phyloP scores from a whole-genome alignment of 2,113 vertebrate species.

The Cavia porcellus region DNA sequence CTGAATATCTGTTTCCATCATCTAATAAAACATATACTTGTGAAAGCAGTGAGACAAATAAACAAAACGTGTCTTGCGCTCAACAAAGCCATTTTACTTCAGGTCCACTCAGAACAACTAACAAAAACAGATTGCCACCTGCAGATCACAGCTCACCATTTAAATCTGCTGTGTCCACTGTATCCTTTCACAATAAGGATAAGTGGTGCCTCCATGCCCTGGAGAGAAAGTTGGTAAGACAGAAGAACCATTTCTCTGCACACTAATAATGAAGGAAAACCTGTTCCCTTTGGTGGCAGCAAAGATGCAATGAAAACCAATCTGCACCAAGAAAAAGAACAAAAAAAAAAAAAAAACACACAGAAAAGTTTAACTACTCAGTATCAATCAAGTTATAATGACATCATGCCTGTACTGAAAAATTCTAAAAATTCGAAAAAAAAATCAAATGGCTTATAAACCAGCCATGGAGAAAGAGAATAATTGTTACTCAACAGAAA shows the following conservation, averaged over 20 bases:
- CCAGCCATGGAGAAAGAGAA: slow-evolving; percentile 72
- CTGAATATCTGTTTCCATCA: slow-evolving; percentile 64
- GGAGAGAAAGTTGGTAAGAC: slow-evolving; percentile 91
- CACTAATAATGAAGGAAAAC: slow-evolving; percentile 47
- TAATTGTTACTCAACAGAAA: slow-evolving; percentile 41
- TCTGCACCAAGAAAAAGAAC: background rate
- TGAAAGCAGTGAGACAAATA: slow-evolving; percentile 68
- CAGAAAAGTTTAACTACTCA: slow-evolving; percentile 73
- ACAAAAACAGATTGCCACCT: slow-evolving; percentile 63
- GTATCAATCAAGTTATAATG: background rate
- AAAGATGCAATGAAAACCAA: slow-evolving; percentile 42
- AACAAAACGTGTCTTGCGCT: slow-evolving; percentile 75
- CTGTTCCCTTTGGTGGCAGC: slow-evolving; percentile 53
- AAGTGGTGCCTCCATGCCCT: slow-evolving; percentile 92
- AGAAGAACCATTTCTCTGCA: slow-evolving; percentile 46
- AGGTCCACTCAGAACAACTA: slow-evolving; percentile 47
- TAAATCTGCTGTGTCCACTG: slow-evolving; percentile 79
- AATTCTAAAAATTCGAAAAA: slow-evolving; percentile 65
- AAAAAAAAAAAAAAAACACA: too few species aligned
- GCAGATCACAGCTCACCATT: slow-evolving; percentile 76
- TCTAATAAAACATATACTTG: slow-evolving; percentile 42
- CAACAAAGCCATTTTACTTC: slow-evolving; percentile 70
- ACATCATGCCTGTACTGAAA: slow-evolving; percentile 53
- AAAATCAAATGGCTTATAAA: slow-evolving; percentile 38
- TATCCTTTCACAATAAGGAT: slow-evolving; percentile 92